These are phyloP conservation scores for Tenthredo livida DNA, from an alignment of 2,888 invertebrate genomes.

Conservation along the genomic window DNA sequence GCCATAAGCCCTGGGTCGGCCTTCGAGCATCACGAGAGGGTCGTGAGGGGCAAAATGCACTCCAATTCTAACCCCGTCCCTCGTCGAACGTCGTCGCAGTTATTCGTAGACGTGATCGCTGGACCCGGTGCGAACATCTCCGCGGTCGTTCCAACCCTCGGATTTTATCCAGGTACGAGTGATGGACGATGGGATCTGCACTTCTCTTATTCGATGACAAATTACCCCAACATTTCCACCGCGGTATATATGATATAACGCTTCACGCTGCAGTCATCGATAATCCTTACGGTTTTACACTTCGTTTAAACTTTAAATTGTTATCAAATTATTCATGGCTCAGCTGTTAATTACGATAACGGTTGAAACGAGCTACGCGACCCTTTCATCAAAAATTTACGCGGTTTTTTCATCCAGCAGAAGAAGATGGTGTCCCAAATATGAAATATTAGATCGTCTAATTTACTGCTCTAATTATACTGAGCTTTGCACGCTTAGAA, in stretches of 20 bases:
- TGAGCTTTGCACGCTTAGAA: background rate
- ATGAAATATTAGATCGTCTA: background rate
- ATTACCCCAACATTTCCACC: background rate
- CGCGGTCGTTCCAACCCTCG: constrained; percentile 24
- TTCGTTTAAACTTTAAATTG: background rate
- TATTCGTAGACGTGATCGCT: constrained; percentile 11
- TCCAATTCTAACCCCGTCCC: background rate
- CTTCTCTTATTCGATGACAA: constrained; percentile 1
- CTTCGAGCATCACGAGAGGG: background rate
- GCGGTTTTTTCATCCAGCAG: background rate
- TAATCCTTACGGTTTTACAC: background rate
- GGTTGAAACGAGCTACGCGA: background rate
- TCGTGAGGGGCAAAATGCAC: constrained; percentile 18
- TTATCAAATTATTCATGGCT: background rate
- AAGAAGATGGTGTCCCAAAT: background rate
- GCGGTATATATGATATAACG: background rate
- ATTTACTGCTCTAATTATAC: background rate
- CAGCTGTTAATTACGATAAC: background rate
- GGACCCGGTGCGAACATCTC: background rate
- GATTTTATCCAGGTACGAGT: background rate
- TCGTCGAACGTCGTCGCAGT: background rate
- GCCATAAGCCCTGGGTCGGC: constrained; percentile 11
- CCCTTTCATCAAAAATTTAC: background rate
- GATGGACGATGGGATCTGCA: constrained; percentile 5
- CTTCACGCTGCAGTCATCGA: background rate